Evolutionary conservation across 1,140 invertebrate genomes (phyloP).

Genomic region (Amphibalanus amphitrite): DNA sequence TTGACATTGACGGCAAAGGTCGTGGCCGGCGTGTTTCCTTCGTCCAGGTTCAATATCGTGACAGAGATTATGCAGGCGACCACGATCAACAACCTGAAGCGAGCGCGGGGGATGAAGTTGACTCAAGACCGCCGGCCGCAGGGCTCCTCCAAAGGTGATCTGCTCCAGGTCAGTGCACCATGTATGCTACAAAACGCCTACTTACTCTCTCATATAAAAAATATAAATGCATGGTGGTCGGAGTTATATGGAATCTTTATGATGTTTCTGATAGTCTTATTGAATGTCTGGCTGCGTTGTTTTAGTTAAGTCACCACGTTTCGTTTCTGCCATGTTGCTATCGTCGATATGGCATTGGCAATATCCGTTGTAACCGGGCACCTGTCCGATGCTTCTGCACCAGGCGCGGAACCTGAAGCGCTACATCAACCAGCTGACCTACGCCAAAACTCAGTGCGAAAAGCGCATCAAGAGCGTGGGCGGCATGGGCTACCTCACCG

Average conservation of each 20-base stretch:
- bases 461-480: conserved; percentile 39
- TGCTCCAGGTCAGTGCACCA: conserved; percentile 30
- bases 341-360: no score
- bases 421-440: conserved; percentile 48
- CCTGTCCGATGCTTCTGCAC: no score
- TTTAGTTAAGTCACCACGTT: no score
- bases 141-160: conserved; percentile 29
- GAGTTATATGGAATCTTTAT: no score
- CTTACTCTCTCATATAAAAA: no score
- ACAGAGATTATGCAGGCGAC: conserved; percentile 86
- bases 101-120: conserved; percentile 56
- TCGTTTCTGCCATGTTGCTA: no score
- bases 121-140: conserved; percentile 34
- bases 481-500: neutral
- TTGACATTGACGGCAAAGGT: conserved; percentile 8
- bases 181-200: conserved; percentile 16
- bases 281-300: no score
- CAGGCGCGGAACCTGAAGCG: conserved; percentile 32
- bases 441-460: conserved; percentile 63
- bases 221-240: no score
- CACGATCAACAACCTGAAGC: conserved; percentile 70
- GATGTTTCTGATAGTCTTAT: no score
- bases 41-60: conserved; percentile 58
- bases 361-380: no score
- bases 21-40: neutral